phyloP scores from a whole-genome alignment of 2,888 invertebrate genomes.

The Melangyna quadrimaculata region DNA sequence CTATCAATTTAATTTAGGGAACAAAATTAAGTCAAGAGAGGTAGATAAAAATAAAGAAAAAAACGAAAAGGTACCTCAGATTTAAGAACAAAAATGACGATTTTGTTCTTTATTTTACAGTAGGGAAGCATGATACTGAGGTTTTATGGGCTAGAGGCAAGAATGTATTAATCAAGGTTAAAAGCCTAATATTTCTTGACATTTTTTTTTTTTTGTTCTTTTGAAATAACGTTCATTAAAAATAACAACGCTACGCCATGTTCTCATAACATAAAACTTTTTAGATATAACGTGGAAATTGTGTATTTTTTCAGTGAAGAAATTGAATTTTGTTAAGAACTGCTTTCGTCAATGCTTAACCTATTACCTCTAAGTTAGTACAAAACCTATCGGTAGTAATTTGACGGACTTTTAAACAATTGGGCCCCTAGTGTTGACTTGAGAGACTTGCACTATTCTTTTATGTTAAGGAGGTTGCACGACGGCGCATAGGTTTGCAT shows the following conservation, averaged over 20 bases:
- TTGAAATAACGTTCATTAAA: not conserved
- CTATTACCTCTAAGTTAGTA: too few relatives aligned
- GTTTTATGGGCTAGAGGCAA: not conserved
- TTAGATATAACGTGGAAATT: not conserved
- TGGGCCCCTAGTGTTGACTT: too few relatives aligned
- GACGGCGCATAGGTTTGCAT: too few relatives aligned
- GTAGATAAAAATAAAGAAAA: constrained; percentile 13
- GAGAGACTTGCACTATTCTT: too few relatives aligned
- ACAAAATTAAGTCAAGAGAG: constrained; percentile 32
- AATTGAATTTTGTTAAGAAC: too few relatives aligned
- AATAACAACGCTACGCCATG: not conserved
- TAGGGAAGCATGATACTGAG: not conserved
- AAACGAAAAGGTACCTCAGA: not conserved
- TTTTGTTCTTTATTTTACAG: not conserved
- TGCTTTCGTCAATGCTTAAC: too few relatives aligned
- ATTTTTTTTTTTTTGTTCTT: not conserved
- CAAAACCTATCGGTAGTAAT: too few relatives aligned
- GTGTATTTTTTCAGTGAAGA: not conserved
- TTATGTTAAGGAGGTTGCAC: too few relatives aligned
- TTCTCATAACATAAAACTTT: not conserved
- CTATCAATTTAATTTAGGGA: constrained; percentile 50
- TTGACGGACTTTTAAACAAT: too few relatives aligned
- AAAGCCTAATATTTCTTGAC: not conserved
- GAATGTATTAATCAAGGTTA: not conserved
- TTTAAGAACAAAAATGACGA: not conserved